Evolutionary conservation across 2,797 vertebrate genomes (phyloP).

Genomic region (Poeciliopsis paucimaculata): DNA sequence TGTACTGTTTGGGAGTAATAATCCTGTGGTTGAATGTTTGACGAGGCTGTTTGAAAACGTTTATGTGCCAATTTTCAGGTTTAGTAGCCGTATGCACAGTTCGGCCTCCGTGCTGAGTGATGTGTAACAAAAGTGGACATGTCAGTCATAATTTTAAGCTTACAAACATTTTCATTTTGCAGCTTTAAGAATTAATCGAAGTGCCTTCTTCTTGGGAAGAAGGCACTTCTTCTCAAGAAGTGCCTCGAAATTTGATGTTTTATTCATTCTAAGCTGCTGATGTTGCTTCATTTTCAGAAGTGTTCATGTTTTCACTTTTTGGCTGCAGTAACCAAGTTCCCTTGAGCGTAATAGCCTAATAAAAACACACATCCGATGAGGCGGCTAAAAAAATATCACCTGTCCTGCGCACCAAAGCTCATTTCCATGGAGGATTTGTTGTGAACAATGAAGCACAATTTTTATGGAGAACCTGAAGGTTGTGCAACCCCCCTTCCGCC

Average conservation of each 20-base stretch:
- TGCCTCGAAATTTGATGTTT: not conserved
- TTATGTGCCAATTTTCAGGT: slow-evolving; percentile 22
- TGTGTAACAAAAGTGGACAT: slow-evolving; percentile 9
- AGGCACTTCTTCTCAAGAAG: slow-evolving; percentile 3
- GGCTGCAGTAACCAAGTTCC: slow-evolving; percentile 9
- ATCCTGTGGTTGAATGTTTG: slow-evolving; percentile 35
- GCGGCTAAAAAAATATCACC: slow-evolving; percentile 27
- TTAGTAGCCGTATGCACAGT: not conserved
- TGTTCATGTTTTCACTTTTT: slow-evolving; percentile 2
- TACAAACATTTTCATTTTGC: slow-evolving; percentile 9
- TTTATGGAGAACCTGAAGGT: slow-evolving; percentile 37
- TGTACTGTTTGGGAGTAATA: slow-evolving; percentile 29
- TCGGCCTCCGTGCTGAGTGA: slow-evolving; percentile 14
- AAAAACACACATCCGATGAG: slow-evolving; percentile 25
- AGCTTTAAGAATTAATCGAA: slow-evolving; percentile 9
- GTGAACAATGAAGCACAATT: slow-evolving; percentile 29
- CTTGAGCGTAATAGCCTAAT: slow-evolving; percentile 19
- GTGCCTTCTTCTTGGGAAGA: no score
- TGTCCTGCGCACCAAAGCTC: slow-evolving; percentile 33
- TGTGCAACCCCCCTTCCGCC: not conserved
- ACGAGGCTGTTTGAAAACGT: slow-evolving; percentile 39
- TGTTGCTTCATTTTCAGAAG: not conserved
- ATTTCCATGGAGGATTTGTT: slow-evolving; percentile 46
- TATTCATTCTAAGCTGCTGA: not conserved
- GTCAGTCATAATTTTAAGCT: slow-evolving; percentile 19